phyloP scores from a whole-genome alignment of 2,113 vertebrate species.

The Lagopus leucura region DNA sequence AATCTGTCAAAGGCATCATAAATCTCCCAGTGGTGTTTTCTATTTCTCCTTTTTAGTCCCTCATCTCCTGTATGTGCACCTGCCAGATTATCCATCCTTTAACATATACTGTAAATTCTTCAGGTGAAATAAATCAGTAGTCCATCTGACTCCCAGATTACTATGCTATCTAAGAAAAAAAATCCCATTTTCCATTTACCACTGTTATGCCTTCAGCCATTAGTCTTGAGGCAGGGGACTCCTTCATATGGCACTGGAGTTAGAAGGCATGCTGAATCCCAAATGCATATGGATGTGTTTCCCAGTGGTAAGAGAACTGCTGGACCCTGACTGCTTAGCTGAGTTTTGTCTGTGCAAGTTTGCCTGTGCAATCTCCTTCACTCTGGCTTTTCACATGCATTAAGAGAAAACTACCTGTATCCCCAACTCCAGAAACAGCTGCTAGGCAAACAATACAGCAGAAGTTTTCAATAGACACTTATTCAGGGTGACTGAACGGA shows the following conservation, averaged over 20 bases:
- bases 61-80: neutral
- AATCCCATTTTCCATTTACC: neutral
- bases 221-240: neutral
- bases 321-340: neutral
- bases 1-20: neutral
- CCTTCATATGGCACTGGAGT: neutral
- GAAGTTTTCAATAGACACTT: neutral
- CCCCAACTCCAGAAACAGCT: neutral
- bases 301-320: neutral
- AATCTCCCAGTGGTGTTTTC: neutral
- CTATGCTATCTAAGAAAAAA: neutral
- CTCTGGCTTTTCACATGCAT: neutral
- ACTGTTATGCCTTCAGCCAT: neutral
- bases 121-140: neutral
- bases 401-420: neutral
- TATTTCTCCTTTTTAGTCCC: too few relatives aligned
- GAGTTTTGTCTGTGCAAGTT: neutral
- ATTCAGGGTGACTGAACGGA: neutral
- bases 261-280: neutral
- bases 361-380: neutral
- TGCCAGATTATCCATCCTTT: neutral
- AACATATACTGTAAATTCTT: neutral
- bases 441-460: neutral
- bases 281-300: neutral
- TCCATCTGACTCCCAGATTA: neutral